phyloP scores from a whole-genome alignment of 2,888 invertebrate genomes.

The Oligia fasciuncula region DNA sequence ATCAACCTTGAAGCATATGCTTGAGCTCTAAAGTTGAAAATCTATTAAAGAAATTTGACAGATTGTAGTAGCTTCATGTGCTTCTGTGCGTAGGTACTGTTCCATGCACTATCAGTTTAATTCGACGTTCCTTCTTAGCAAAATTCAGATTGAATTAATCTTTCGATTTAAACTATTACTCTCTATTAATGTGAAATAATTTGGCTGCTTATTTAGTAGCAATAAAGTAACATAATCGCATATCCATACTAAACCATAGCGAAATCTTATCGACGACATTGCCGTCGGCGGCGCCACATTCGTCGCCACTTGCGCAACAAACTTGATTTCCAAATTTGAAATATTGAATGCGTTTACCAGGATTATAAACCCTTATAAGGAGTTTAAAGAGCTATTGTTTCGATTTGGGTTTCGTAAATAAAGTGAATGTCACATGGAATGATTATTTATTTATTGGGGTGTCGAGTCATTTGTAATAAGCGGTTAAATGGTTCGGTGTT shows the following conservation, averaged over 20 bases:
- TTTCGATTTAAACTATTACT: background rate
- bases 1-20: too few relatives aligned
- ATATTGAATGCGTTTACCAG: slow-evolving; percentile 80
- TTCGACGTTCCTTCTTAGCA: background rate
- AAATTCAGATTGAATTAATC: background rate
- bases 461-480: background rate
- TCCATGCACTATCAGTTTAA: background rate
- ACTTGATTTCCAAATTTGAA: slow-evolving; percentile 83
- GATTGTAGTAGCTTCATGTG: too few relatives aligned
- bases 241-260: slow-evolving; percentile 67
- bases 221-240: background rate
- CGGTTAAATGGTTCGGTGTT: slow-evolving; percentile 14
- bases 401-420: slow-evolving; percentile 38
- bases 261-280: slow-evolving; percentile 71
- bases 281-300: slow-evolving; percentile 81
- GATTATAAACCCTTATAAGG: slow-evolving; percentile 78
- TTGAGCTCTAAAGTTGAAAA: too few relatives aligned
- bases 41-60: too few relatives aligned
- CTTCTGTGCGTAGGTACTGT: too few relatives aligned
- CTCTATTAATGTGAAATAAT: background rate
- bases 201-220: background rate
- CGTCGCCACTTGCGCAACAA: slow-evolving; percentile 79
- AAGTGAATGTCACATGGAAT: slow-evolving; percentile 29
- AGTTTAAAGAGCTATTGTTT: slow-evolving; percentile 66
- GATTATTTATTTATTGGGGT: slow-evolving; percentile 17